Evolutionary conservation across 2,113 vertebrate genomes (phyloP).

Genomic region (Anguilla japonica): DNA sequence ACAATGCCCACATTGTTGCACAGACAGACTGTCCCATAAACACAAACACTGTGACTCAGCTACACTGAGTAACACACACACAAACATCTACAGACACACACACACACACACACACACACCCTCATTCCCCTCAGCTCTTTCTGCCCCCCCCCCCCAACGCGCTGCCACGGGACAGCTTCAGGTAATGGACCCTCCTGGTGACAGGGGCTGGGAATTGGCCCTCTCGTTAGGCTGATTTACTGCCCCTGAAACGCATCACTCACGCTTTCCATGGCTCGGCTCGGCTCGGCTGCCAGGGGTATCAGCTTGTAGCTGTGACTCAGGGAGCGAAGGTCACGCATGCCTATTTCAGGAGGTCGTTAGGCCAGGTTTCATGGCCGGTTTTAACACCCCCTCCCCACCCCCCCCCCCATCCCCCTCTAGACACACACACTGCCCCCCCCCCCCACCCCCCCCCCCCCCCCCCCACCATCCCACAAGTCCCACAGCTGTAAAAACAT

Average conservation of each 20-base stretch:
- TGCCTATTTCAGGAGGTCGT: slow-evolving; percentile 17
- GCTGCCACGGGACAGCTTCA: not conserved
- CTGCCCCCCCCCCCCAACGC: not conserved
- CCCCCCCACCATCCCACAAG: not conserved
- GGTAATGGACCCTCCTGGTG: not conserved
- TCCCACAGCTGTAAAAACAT: slow-evolving; percentile 48
- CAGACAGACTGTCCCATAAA: no score
- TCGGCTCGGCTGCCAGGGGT: not conserved
- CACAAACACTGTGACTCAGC: no score
- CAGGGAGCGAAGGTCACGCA: not conserved
- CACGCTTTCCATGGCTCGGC: not conserved
- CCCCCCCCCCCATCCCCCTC: not conserved
- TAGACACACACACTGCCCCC: not conserved
- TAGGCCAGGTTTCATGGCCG: slow-evolving; percentile 6
- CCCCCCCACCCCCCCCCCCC: not conserved
- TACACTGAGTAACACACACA: no score
- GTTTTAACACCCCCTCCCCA: not conserved
- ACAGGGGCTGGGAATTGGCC: not conserved
- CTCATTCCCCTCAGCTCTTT: not conserved
- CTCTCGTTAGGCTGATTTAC: slow-evolving; percentile 6
- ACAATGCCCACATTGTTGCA: no score
- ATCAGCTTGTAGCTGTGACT: slow-evolving; percentile 1
- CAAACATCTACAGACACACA: no score
- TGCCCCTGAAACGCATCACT: not conserved
- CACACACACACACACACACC: not conserved